phyloP scores from a whole-genome alignment of 2,888 invertebrate species.

The Neoscelio sp. region DNA sequence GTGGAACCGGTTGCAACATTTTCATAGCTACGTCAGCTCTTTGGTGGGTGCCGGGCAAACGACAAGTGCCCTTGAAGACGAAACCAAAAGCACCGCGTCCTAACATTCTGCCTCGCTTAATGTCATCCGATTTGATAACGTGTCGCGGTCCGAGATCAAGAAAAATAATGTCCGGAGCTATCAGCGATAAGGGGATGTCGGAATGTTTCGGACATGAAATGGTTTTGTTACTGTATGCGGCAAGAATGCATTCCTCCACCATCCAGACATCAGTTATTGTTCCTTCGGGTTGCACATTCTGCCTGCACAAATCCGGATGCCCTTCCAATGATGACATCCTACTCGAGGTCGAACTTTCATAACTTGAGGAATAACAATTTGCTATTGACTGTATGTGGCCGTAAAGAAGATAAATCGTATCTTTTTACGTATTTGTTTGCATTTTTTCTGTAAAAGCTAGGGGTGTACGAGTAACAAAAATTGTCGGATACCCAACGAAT shows the following conservation, averaged over 20 bases:
- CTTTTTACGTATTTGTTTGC: no score
- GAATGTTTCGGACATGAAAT: slow-evolving; percentile 93
- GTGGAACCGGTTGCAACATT: slow-evolving; percentile 97
- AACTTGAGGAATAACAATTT: slow-evolving; percentile 74
- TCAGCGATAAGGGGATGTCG: slow-evolving; percentile 88
- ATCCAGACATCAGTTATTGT: slow-evolving; percentile 90
- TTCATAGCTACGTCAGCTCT: slow-evolving; percentile 94
- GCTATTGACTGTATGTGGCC: no score
- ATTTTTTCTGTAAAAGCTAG: no score
- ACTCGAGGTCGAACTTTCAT: slow-evolving; percentile 90
- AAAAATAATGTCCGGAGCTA: slow-evolving; percentile 98
- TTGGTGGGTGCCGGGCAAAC: slow-evolving; percentile 85
- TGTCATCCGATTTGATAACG: slow-evolving; percentile 92
- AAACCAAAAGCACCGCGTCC: slow-evolving; percentile 99
- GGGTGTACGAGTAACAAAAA: no score
- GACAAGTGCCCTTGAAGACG: slow-evolving; percentile 93
- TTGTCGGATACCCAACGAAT: no score
- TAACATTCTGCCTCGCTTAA: slow-evolving; percentile 90
- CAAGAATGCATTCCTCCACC: slow-evolving; percentile 97
- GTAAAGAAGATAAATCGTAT: no score
- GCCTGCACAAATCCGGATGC: slow-evolving; percentile 84
- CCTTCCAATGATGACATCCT: slow-evolving; percentile 94
- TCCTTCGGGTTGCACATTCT: slow-evolving; percentile 78
- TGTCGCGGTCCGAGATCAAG: slow-evolving; percentile 93
- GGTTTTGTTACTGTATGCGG: slow-evolving; percentile 89